Percentiles rank a stretch among this genome's conserved stretches.
phyloP scores from a whole-genome alignment of 1,140 invertebrate species.

The Parasteatoda tepidariorum region DNA sequence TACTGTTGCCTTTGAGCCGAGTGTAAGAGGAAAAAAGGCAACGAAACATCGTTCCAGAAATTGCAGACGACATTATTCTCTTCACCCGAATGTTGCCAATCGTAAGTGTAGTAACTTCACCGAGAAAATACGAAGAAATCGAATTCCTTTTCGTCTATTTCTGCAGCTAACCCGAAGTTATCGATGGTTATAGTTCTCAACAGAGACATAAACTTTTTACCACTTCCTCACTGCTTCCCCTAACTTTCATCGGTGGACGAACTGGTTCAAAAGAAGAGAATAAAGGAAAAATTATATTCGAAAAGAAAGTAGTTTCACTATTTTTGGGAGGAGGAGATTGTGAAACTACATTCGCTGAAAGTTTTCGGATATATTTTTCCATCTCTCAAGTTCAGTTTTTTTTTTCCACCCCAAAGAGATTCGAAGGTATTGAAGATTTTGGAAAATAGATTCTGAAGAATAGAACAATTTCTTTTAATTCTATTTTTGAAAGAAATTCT shows the following conservation, averaged over 20 bases:
- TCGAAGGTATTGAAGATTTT: too few relatives aligned
- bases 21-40: neutral
- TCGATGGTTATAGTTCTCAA: constrained; percentile 6
- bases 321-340: neutral
- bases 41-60: too few relatives aligned
- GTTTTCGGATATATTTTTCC: too few relatives aligned
- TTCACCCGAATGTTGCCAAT: constrained; percentile 23
- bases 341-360: too few relatives aligned
- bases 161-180: constrained; percentile 27
- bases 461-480: too few relatives aligned
- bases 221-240: neutral
- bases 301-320: neutral
- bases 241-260: neutral
- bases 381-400: too few relatives aligned
- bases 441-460: too few relatives aligned
- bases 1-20: neutral
- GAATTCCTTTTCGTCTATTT: constrained; percentile 17
- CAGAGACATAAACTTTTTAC: constrained; percentile 25
- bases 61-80: constrained; percentile 28
- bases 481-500: too few relatives aligned
- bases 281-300: too few relatives aligned
- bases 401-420: too few relatives aligned
- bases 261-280: too few relatives aligned
- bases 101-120: constrained; percentile 30
- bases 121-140: constrained; percentile 28